Conservation (phyloP, 2,888 invertebrate genomes). For the Agrotis exclamationis region DNA sequence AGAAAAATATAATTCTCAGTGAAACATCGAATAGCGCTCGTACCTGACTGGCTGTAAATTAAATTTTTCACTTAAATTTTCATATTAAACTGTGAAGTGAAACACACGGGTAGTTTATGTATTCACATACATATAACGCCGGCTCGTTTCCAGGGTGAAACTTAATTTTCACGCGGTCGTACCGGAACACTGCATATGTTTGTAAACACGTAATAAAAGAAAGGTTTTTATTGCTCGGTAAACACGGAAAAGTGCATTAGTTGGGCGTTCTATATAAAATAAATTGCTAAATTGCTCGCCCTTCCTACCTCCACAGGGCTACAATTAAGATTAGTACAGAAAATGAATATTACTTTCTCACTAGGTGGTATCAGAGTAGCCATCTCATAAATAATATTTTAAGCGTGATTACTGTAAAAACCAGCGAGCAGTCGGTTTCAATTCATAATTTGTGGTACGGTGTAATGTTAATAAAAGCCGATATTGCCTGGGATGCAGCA, state of each 20-base stretch:
- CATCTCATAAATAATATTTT: constrained; percentile 48
- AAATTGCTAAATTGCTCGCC: constrained; percentile 41
- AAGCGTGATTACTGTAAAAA: constrained; percentile 70
- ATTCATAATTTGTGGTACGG: constrained; percentile 78
- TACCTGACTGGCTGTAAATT: constrained; percentile 67
- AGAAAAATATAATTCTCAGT: constrained; percentile 3
- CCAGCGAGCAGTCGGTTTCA: constrained; percentile 63
- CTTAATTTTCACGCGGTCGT: constrained; percentile 76
- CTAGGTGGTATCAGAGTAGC: constrained; percentile 21
- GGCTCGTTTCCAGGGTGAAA: constrained; percentile 69
- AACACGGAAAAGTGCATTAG: constrained; percentile 69
- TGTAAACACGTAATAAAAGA: constrained; percentile 76
- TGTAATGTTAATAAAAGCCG: constrained; percentile 82
- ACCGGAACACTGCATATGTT: constrained; percentile 74
- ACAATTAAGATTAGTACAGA: constrained; percentile 18
- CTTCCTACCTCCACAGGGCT: constrained; percentile 15
- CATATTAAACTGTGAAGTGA: constrained; percentile 66
- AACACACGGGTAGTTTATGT: constrained; percentile 56
- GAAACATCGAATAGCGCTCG: constrained; percentile 31
- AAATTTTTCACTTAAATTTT: constrained; percentile 73
- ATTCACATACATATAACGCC: constrained; percentile 30
- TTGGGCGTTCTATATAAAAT: constrained; percentile 64
- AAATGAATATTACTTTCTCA: constrained; percentile 30
- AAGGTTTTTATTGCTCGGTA: constrained; percentile 71
- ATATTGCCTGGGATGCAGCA: constrained; percentile 78